Percentiles rank a stretch among this genome's conserved stretches.
These are phyloP conservation scores for Acanthosepion lycidas DNA, from an alignment of 2,888 invertebrate species.

Conservation along the genomic window DNA sequence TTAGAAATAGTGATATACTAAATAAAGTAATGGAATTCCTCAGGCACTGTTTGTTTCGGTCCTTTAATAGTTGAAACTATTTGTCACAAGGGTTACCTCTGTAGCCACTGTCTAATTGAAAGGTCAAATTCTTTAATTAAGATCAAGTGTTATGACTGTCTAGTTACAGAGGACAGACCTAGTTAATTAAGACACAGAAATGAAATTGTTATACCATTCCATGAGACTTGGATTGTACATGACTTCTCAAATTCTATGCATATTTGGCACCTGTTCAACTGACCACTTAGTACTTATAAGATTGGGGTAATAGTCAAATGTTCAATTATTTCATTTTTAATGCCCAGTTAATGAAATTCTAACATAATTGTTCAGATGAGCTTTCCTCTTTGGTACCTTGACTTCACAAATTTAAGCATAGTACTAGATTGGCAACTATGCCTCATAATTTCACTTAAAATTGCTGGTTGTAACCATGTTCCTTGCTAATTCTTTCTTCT, in stretches of 20 bases:
- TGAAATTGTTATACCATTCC: neutral
- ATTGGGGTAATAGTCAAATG: neutral
- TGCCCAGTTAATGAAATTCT: neutral
- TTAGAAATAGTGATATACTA: neutral
- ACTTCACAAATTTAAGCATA: too few relatives aligned
- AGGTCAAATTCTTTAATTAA: neutral
- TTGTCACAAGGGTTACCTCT: neutral
- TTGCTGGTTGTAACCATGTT: too few relatives aligned
- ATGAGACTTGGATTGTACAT: neutral
- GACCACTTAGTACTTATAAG: neutral
- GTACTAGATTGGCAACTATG: too few relatives aligned
- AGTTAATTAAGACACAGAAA: neutral
- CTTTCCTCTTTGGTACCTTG: too few relatives aligned
- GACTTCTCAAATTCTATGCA: neutral
- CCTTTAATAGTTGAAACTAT: neutral
- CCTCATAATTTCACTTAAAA: too few relatives aligned
- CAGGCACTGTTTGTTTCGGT: neutral
- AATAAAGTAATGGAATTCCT: neutral
- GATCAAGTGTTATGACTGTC: neutral
- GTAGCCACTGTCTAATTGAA: neutral
- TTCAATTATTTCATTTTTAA: neutral
- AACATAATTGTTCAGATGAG: too few relatives aligned
- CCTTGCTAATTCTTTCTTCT: too few relatives aligned
- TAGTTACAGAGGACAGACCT: neutral
- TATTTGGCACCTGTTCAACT: neutral